phyloP scores from a whole-genome alignment of 2,888 invertebrate genomes.

The Notocelia uddmanniana region DNA sequence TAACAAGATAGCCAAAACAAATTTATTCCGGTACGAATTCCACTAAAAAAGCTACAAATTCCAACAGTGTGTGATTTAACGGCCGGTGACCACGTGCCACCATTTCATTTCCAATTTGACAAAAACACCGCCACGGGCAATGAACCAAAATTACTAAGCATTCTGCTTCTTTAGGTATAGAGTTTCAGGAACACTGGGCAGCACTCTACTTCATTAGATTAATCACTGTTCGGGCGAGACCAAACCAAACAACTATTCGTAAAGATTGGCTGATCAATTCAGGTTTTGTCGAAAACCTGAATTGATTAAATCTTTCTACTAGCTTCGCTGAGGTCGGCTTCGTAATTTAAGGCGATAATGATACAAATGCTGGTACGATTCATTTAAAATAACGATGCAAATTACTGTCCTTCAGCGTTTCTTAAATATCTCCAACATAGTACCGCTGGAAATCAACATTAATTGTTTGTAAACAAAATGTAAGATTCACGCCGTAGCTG shows the following conservation, averaged over 20 bases:
- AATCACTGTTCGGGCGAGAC: conserved; percentile 54
- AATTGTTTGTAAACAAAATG: not conserved
- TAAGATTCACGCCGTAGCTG: not conserved
- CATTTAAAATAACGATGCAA: not conserved
- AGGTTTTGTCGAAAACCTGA: not conserved
- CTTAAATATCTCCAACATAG: not conserved
- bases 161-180: conserved; percentile 54
- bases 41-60: conserved; percentile 21
- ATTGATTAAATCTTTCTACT: no score
- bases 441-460: not conserved
- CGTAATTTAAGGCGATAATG: not conserved
- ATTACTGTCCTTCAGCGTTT: not conserved
- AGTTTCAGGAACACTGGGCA: conserved; percentile 49
- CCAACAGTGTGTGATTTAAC: conserved; percentile 41
- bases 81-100: conserved; percentile 58
- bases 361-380: not conserved
- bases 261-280: conserved; percentile 28
- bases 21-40: conserved; percentile 17
- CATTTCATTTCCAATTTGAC: conserved; percentile 55
- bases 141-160: conserved; percentile 69
- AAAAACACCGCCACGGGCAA: conserved; percentile 74
- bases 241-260: conserved; percentile 39
- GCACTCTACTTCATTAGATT: conserved; percentile 54
- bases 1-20: conserved; percentile 9
- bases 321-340: not conserved